Evolutionary conservation across 2,888 invertebrate genomes (phyloP), one percentile per base, ranked within the genome.

Genomic region (Netelia inedita): DNA sequence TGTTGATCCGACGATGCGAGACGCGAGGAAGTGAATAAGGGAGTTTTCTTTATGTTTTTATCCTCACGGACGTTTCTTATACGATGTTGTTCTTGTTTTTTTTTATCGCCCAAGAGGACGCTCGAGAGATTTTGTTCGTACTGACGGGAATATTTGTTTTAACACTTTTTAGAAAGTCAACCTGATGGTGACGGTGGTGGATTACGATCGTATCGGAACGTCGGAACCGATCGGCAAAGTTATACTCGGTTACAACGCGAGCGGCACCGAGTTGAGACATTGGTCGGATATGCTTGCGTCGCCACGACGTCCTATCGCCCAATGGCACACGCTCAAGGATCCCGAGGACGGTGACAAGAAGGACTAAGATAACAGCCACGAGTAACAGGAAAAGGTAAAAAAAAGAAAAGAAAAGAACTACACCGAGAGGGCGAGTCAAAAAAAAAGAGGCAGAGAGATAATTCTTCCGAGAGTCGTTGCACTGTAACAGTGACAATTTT

Each of bases 241-340:
- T 89, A 96, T 99, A 88, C 96, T 99, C 91, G 99, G 99, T 78
- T 99, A 98, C 95, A 98, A 98, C 95, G 98, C 98, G 91, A 98
- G 98, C 87, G 99, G 99, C 89, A 99, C 99, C 50, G 99, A 99
- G 94, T 95, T 99, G 88, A 97, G 99, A 91, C 99, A 99, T 95
- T 99, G 99, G 99, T 99, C 99, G 88, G 99, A 99, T 94, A 99
- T 99, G 99, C 95, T 99, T 94, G 99, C 99, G 91, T 99, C 99
- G 91, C 99, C 99, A 63, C 96, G 99, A 92, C 97, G 99, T 94
- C 99, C 99, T 85, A 99, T 99, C 92, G 99, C 99, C 91, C 99
- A 99, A 94, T 99, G 99, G 99, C 99, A 99, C 94, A 99, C 99
- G 88, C 97, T 99, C 89, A 99, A 99, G 95, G 99, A 99, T 94